Base-by-base conservation (phyloP, 2,113 vertebrate genomes). In the Nerophis ophidion region DNA sequence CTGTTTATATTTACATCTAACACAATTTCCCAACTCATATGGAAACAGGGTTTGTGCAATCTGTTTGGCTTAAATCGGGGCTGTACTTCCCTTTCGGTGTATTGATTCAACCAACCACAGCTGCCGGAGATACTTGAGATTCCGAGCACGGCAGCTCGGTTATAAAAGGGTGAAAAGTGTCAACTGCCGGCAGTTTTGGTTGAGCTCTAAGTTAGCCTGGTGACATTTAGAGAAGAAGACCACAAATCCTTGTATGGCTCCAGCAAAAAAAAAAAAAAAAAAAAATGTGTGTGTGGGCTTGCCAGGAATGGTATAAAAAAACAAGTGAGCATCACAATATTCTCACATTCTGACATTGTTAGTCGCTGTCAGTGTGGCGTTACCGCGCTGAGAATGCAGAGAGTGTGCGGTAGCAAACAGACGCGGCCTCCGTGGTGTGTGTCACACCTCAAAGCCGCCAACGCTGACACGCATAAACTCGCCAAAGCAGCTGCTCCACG, bases 381-480 rank as follows among this genome's bases (percentile, higher is more conserved):
- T 69, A 61, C 49, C 75, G 68, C 74, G 75, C 65, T 68, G 65
- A 48, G 63, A 76, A 64, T 68, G 48, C 61, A 60, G 53, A 59
- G 57, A 52, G 2, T 50, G 60, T 68, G 68, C 65, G 65, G 55
- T 60, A 63, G 56, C 59, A 70, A 71, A 71, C 60, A 58, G 67
- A 70, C 61, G 67, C 40, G 35, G 60, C 70, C 53, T 73, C 67
- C 64, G 2, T 66, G 63, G 71, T 64, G 69, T 0, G 13, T 71
- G 67, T 34, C 12, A 53, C 69, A 66, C 56, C 74, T 76, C 64
- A 73, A 76, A 74, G 54, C 70, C 13, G 60, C 48, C 51, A 57
- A 48, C 53, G 63, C 61, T 58, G n/a, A 61, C 7, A 67, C 48
- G 56, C 40, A 57, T 52, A 56, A 5, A 70, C 48, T 56, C 40